Evolutionary conservation across 2,888 invertebrate genomes (phyloP).

Genomic region (Notodonta dromedarius): DNA sequence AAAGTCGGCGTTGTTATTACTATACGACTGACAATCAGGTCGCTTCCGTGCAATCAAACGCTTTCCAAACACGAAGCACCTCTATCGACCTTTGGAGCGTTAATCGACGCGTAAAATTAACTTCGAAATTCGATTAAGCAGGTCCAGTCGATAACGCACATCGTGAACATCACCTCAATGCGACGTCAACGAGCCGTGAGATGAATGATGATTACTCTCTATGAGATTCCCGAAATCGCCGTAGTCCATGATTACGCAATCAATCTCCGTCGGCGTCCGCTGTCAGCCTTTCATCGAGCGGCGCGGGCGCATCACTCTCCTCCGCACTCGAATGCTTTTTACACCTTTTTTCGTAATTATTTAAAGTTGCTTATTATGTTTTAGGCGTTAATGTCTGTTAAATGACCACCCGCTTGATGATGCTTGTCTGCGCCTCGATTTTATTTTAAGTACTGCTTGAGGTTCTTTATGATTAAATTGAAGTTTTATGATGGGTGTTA

Average conservation of each 20-base stretch:
- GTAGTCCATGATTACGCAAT: conserved; percentile 80
- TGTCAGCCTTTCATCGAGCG: conserved; percentile 76
- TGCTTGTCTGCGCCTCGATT: conserved; percentile 51
- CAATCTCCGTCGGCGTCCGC: conserved; percentile 76
- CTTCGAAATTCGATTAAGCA: conserved; percentile 52
- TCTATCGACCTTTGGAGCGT: conserved; percentile 36
- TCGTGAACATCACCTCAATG: conserved; percentile 55
- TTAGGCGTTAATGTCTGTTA: conserved; percentile 76
- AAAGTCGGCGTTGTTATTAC: conserved; percentile 48
- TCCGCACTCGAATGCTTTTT: conserved; percentile 70
- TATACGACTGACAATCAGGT: conserved; percentile 30
- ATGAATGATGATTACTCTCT: conserved; percentile 79
- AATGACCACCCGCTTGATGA: conserved; percentile 73
- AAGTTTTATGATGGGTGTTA: conserved; percentile 53
- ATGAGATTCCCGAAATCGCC: conserved; percentile 77
- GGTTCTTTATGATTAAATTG: conserved; percentile 54
- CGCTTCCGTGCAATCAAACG: conserved; percentile 40
- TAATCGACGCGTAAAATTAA: conserved; percentile 59
- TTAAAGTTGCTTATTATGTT: conserved; percentile 74
- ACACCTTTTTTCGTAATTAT: conserved; percentile 78
- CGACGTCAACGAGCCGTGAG: conserved; percentile 75
- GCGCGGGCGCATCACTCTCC: conserved; percentile 70
- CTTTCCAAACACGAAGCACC: conserved; percentile 37
- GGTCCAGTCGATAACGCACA: conserved; percentile 50
- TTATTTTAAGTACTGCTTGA: conserved; percentile 55